Conservation (phyloP, 2,888 invertebrate genomes). For the Tiliacea citrago region DNA sequence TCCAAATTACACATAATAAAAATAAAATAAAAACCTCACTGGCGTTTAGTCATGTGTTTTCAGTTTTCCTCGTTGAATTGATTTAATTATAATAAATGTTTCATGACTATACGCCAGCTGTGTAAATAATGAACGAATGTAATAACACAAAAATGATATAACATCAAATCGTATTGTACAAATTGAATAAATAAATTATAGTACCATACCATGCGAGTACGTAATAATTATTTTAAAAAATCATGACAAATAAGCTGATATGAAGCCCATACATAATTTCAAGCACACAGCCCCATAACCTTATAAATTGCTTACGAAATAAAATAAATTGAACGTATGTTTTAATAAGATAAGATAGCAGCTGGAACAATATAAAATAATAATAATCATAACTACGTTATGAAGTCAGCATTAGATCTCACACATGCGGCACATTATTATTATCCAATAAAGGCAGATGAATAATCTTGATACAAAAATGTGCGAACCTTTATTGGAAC, state of each 20-base stretch:
- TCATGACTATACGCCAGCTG: slow-evolving; percentile 76
- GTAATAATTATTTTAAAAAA: slow-evolving; percentile 41
- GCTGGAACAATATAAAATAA: slow-evolving; percentile 36
- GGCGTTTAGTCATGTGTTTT: slow-evolving; percentile 59
- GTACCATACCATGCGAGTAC: slow-evolving; percentile 72
- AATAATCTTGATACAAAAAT: slow-evolving; percentile 44
- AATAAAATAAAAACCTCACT: slow-evolving; percentile 54
- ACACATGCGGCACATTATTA: slow-evolving; percentile 53
- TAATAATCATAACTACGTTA: slow-evolving; percentile 47
- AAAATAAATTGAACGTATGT: slow-evolving; percentile 44
- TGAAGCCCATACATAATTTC: slow-evolving; percentile 69
- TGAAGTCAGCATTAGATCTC: slow-evolving; percentile 44
- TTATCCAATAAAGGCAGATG: slow-evolving; percentile 34
- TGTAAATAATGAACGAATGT: slow-evolving; percentile 72
- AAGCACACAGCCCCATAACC: slow-evolving; percentile 72
- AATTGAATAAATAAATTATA: slow-evolving; percentile 67
- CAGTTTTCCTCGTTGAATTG: slow-evolving; percentile 30
- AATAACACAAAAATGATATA: slow-evolving; percentile 69
- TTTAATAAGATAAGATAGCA: slow-evolving; percentile 46
- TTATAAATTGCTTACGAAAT: slow-evolving; percentile 57
- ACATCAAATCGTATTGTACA: slow-evolving; percentile 63
- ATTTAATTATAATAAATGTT: slow-evolving; percentile 53
- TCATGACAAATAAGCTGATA: slow-evolving; percentile 67
- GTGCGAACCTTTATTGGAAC: slow-evolving; percentile 33
- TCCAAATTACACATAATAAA: slow-evolving; percentile 76